Conservation (phyloP, 2,113 vertebrate species). For the Tapirus terrestris region DNA sequence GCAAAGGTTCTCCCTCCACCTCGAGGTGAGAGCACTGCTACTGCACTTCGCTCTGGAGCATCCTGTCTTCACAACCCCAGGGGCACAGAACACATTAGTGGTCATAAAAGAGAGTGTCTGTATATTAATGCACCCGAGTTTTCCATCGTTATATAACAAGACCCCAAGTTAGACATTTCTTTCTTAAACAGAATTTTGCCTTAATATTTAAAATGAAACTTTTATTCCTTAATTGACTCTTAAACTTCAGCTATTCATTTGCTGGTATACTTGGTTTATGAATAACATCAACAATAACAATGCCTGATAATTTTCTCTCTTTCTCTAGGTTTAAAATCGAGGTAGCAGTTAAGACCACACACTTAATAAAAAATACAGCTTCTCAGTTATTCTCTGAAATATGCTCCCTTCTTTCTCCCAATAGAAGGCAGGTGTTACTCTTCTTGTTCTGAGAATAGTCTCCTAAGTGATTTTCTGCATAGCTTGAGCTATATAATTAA, state of each 20-base stretch:
- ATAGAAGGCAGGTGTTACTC: neutral
- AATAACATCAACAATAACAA: neutral
- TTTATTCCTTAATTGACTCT: neutral
- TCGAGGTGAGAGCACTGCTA: neutral
- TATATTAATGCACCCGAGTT: neutral
- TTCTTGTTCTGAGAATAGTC: constrained; percentile 20
- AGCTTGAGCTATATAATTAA: constrained; percentile 35
- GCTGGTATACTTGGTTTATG: neutral
- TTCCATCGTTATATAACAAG: neutral
- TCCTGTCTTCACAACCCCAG: neutral
- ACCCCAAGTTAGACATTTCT: neutral
- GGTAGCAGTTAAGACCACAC: neutral
- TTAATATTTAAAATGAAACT: constrained; percentile 12
- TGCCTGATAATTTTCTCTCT: neutral
- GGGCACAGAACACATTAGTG: neutral
- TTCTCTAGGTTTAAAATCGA: neutral
- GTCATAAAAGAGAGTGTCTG: neutral
- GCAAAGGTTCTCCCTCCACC: neutral
- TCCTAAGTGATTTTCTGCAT: neutral
- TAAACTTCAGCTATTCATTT: constrained; percentile 12
- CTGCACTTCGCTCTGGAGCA: neutral
- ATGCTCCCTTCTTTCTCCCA: neutral
- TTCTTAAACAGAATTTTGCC: neutral
- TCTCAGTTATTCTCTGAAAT: neutral
- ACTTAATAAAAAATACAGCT: neutral